A percentile compares a stretch with the other conserved stretches of the same genome.
Evolutionary conservation across 2,888 invertebrate genomes (phyloP).

Genomic region (Steinernema carpocapsae): DNA sequence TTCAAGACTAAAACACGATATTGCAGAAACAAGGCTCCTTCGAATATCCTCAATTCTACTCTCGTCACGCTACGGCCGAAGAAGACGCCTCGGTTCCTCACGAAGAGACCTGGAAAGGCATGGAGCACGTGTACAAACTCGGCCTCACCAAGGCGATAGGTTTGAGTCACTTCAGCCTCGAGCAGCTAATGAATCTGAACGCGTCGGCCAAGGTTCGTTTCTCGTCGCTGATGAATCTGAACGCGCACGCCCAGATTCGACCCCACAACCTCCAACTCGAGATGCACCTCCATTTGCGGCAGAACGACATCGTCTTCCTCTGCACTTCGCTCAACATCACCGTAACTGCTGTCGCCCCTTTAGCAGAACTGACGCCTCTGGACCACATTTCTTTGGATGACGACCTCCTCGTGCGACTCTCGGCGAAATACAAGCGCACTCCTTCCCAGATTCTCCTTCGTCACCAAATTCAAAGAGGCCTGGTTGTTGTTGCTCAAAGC

Average conservation of each 20-base stretch:
- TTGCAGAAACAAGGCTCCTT: conserved; percentile 15
- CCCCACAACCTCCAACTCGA: conserved; percentile 75
- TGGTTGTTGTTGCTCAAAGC: conserved; percentile 3
- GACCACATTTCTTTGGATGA: conserved; percentile 17
- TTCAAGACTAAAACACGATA: neutral
- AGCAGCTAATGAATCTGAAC: conserved; percentile 52
- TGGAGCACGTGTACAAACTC: conserved; percentile 39
- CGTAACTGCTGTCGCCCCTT: conserved; percentile 57
- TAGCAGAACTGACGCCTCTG: conserved; percentile 36
- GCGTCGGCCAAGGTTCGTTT: conserved; percentile 51
- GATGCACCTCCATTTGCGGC: conserved; percentile 81
- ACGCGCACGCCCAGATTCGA: conserved; percentile 50
- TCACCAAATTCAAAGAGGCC: conserved; percentile 16
- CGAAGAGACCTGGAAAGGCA: conserved; percentile 14
- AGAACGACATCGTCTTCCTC: conserved; percentile 74
- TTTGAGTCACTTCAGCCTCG: conserved; percentile 47
- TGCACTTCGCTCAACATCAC: conserved; percentile 76
- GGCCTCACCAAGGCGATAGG: conserved; percentile 43
- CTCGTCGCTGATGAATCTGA: too few species aligned
- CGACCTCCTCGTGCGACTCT: conserved; percentile 15
- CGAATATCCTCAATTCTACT: conserved; percentile 26
- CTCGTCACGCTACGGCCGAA: conserved; percentile 15
- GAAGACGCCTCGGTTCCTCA: neutral
- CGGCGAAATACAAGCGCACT: conserved; percentile 7
- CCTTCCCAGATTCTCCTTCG: conserved; percentile 22